Percentiles rank a stretch among this genome's conserved stretches.
Conservation (phyloP, 2,113 vertebrate genomes). For the Terrapene triunguis region DNA sequence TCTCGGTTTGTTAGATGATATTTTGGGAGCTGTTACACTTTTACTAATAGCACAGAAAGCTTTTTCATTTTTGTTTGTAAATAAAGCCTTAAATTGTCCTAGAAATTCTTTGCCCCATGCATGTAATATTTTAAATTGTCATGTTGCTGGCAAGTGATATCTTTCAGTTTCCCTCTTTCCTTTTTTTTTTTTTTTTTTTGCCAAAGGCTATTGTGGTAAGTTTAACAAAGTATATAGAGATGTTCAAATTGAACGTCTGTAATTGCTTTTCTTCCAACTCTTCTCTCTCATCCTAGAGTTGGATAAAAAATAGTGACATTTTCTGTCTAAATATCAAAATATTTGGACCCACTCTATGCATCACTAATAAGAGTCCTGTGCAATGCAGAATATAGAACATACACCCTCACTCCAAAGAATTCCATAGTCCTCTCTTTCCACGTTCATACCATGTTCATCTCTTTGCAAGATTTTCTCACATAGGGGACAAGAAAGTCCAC, state of each 20-base stretch:
- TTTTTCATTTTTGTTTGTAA: conserved; percentile 23
- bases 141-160: accelerated
- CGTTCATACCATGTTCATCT: neutral
- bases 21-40: conserved; percentile 13
- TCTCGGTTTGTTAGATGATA: neutral
- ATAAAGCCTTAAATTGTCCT: conserved; percentile 16
- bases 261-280: neutral
- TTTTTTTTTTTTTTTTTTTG: neutral
- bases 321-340: conserved; percentile 21
- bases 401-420: neutral
- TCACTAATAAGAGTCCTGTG: neutral
- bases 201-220: neutral
- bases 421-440: neutral
- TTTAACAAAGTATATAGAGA: neutral
- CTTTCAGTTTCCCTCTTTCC: neutral
- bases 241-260: conserved; percentile 62
- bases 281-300: accelerated
- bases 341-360: accelerated
- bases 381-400: neutral
- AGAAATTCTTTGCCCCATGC: neutral
- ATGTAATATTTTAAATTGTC: neutral
- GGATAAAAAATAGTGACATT: neutral
- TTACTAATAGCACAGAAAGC: conserved; percentile 1
- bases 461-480: neutral
- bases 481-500: neutral